Evolutionary conservation across 2,113 vertebrate genomes (phyloP), one percentile per base, ranked within the genome.

Genomic region (Columba livia): DNA sequence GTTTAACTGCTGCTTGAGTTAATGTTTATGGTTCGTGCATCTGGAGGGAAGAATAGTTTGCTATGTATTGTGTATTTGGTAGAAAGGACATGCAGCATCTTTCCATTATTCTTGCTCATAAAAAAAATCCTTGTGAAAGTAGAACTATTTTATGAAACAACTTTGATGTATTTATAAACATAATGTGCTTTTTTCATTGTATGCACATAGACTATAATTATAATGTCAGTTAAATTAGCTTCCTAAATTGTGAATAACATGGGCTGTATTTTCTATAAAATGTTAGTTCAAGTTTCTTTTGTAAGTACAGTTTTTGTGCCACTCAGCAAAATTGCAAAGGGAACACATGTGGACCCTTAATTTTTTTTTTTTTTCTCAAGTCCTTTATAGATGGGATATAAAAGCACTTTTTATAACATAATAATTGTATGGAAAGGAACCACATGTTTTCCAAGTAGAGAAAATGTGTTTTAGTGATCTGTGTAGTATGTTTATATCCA

Each of bases 261-360:
- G 31, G 69, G 18, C 53, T 87, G 28, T 89, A 23, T 89, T 95
- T 95, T 93, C 79, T 69, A 64, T 94, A 88, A 89, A 89, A 73
- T 4, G 2, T 81, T 78, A 47, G 15, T 88, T 95, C 25, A 25
- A 51, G 6, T 93, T 92, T 50, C 28, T 73, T 91, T 67, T 61
- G 20, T 19, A 66, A 73, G n/a, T 85, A 21, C 24, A 58, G 16
- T 34, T 88, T 89, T 77, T 85, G 32, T 93, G 67, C 48, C n/a
- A n/a, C 56, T 90, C 67, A 93, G 42, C 48, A 64, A 69, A 79
- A 73, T n/a, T 42, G 64, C n/a, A 74, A 80, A 69, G 67, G 23
- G 61, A 86, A 38, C 74, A 79, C 61, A 40, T 93, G 28, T 88
- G 73, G 54, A 75, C 23, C 25, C 50, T 92, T 84, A 92, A 84